These are phyloP conservation scores for Hephaestus fuliginosus DNA, from an alignment of 2,797 vertebrate genomes.

Conservation along the genomic window DNA sequence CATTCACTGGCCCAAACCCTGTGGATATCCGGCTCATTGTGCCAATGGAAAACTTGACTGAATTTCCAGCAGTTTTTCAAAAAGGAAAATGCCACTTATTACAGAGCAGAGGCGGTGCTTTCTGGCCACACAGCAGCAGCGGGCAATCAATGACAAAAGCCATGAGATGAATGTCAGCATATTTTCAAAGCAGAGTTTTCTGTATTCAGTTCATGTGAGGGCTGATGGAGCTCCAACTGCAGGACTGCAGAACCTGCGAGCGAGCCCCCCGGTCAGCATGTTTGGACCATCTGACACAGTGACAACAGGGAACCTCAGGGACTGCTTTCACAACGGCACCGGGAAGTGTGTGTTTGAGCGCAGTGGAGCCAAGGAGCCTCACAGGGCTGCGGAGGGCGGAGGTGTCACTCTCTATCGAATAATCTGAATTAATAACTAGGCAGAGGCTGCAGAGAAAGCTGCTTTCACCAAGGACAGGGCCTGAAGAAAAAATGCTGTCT, in stretches of 20 bases:
- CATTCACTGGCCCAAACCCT: constrained; percentile 51
- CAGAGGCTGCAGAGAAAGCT: constrained; percentile 39
- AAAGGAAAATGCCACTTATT: constrained; percentile 55
- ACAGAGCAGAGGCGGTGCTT: constrained; percentile 38
- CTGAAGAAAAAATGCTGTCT: constrained; percentile 44
- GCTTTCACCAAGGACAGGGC: constrained; percentile 20
- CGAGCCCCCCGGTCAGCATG: constrained; percentile 51
- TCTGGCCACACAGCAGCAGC: constrained; percentile 51
- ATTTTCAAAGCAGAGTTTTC: constrained; percentile 50
- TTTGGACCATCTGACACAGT: constrained; percentile 58
- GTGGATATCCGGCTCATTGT: constrained; percentile 50
- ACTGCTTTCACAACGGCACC: constrained; percentile 47
- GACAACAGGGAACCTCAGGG: constrained; percentile 55
- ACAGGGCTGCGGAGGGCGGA: constrained; percentile 32
- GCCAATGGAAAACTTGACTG: constrained; percentile 70
- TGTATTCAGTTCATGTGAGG: constrained; percentile 48
- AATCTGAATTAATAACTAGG: constrained; percentile 57
- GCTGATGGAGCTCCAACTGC: constrained; percentile 16
- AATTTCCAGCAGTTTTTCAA: constrained; percentile 61
- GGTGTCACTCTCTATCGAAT: constrained; percentile 56
- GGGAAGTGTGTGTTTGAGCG: constrained; percentile 34
- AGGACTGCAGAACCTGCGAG: constrained; percentile 39
- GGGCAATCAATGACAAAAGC: constrained; percentile 42
- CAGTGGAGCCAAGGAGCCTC: constrained; percentile 34
- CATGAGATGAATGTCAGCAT: constrained; percentile 44